Conservation (phyloP, 2,888 invertebrate species). For the Agrotis ipsilon region DNA sequence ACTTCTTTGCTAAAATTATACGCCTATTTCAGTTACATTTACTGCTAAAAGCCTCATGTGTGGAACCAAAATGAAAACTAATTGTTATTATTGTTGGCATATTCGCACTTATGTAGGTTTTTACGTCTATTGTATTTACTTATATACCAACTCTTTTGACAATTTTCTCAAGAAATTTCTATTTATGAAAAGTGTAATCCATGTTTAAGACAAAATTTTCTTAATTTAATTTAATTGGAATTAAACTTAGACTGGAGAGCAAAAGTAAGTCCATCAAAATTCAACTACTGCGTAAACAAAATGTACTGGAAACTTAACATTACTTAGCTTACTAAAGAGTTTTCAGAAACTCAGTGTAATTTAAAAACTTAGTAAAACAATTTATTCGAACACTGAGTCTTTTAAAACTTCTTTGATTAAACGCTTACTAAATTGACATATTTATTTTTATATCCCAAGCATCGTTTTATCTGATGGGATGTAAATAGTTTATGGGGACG, state of each 20-base stretch:
- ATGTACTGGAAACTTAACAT: neutral
- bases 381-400: neutral
- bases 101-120: slow-evolving; percentile 27
- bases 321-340: neutral
- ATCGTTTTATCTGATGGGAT: slow-evolving; percentile 40
- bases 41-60: slow-evolving; percentile 36
- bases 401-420: neutral
- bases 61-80: slow-evolving; percentile 52
- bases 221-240: neutral
- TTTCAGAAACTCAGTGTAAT: neutral
- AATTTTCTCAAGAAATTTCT: neutral
- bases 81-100: slow-evolving; percentile 48
- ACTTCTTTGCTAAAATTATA: slow-evolving; percentile 16
- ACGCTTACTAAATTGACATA: slow-evolving; percentile 3
- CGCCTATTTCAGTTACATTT: slow-evolving; percentile 27
- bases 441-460: slow-evolving; percentile 17
- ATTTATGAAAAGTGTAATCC: neutral
- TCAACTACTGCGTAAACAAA: neutral
- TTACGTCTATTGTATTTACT: slow-evolving; percentile 2
- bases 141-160: neutral
- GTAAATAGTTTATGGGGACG: slow-evolving; percentile 50
- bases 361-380: neutral
- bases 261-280: neutral
- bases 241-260: neutral
- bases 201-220: neutral